Evolutionary conservation across 2,113 vertebrate genomes (phyloP), one percentile per base, ranked within the genome.

Genomic region (Caranx melampygus): DNA sequence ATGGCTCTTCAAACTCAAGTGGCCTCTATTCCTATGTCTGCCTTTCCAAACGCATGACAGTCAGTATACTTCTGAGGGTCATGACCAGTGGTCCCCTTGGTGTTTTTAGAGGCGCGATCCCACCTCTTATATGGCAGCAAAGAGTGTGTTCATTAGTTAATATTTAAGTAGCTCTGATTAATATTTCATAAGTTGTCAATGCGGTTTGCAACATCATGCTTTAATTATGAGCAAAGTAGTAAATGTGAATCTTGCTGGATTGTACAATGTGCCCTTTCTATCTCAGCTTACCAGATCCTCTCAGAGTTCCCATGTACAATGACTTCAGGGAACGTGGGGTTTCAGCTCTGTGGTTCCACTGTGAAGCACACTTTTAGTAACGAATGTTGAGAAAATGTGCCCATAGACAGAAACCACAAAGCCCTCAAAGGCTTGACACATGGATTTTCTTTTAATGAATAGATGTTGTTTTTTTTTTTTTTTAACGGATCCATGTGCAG

Each of bases 311-410:
- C 68, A 68, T 83, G 75, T 71, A 84, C 63, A 87, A 88, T 87
- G 87, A 81, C 89, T 91, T 84, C 1, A 82, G 87, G 91, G 86
- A 79, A 74, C 78, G 66, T 77, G 83, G 78, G 87, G 67, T 71
- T 79, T 62, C 37, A 67, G 75, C 73, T 75, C 72, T 63, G 63
- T 16, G n/a, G 59, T 64, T 84, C 55, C 63, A 72, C 78, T 70
- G 62, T 66, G 67, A 79, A 60, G 67, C 42, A 65, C 66, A 52
- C 34, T 85, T 85, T 84, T 66, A 76, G 54, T 79, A 65, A 84
- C 71, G 47, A 86, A 78, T 76, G 59, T 70, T 52, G 31, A 66
- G 78, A 84, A 85, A 84, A 69, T 80, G 37, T 59, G 65, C 79
- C 81, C 52, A 69, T 51, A 57, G 74, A 77, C 60, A 21, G 62